A percentile compares a stretch with the other conserved stretches of the same genome.
phyloP scores from a whole-genome alignment of 2,113 vertebrate genomes.

The Chloebia gouldiae region DNA sequence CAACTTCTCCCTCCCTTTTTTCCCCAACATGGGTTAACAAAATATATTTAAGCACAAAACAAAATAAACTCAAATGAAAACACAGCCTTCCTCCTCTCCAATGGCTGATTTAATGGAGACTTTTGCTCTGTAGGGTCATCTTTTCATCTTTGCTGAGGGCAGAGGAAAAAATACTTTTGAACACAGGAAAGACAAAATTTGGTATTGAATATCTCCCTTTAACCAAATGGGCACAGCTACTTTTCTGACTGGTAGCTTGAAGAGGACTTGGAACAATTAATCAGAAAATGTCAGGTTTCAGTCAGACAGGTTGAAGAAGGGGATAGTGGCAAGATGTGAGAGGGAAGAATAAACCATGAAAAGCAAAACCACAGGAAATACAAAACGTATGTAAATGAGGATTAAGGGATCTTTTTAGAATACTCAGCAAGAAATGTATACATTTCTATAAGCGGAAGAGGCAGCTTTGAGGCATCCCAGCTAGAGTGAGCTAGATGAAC shows the following conservation, averaged over 20 bases:
- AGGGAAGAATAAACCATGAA: neutral
- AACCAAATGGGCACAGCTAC: neutral
- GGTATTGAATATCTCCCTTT: neutral
- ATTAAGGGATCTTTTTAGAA: neutral
- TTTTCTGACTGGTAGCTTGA: neutral
- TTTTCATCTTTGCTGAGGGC: constrained; percentile 18
- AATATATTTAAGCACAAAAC: constrained; percentile 32
- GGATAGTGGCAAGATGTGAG: neutral
- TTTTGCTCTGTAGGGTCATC: constrained; percentile 2
- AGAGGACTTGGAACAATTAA: neutral
- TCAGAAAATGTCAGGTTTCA: neutral
- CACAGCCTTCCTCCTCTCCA: neutral
- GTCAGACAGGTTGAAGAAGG: neutral
- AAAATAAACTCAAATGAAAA: constrained; percentile 42
- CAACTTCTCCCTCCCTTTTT: neutral
- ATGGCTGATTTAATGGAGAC: neutral
- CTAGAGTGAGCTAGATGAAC: neutral
- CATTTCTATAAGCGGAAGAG: neutral
- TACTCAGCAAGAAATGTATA: neutral
- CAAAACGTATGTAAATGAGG: constrained; percentile 1
- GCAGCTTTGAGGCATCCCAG: neutral
- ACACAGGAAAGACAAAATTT: neutral
- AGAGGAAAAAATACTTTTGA: neutral
- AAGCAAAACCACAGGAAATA: neutral
- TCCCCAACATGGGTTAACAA: neutral